Base-by-base conservation (phyloP, 2,797 vertebrate species). In the Echiichthys vipera region DNA sequence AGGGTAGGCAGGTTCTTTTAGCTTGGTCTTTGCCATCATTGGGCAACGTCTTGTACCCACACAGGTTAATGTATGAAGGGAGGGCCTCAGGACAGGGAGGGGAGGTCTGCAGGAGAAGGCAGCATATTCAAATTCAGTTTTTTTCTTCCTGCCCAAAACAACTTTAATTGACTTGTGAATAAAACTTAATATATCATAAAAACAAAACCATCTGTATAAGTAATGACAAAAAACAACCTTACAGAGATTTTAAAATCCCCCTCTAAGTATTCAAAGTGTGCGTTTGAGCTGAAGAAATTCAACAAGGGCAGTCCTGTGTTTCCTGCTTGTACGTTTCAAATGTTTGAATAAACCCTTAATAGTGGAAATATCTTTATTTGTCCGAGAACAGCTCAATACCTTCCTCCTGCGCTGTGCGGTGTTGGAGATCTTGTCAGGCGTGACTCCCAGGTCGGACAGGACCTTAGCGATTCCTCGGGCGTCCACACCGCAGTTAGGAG, bases 401-500 rank as follows among this genome's bases (percentile, higher is more conserved):
- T 99, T 99, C 96, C 98, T 99, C 93, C 97, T 96, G 84, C 97
- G 95, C 80, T 96, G 96, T 5, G 97, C 97, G 0, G 96, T 98
- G 89, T 96, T 98, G 87, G 97, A 97, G 91, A 99, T 99, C 90
- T 99, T 99, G 92, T 99, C 98, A 7, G 98, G 98, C 13, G 98
- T 99, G 83, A 99, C 97, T 7, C 98, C 98, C 42, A 99, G 96
- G 93, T 99, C 98, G 2, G 98, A 95, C 67, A 99, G 94, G 73
- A 99, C 98, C 93, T 99, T 99, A 57, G 98, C 98, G 36, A 99
- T 99, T 17, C 98, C 98, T 83, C 97, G 92, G 85, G 98, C 98
- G 36, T 99, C 98, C 84, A 99, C 98, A 0, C 98, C 98, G 17
- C 98, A 99, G 93, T 99, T 99, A 53, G 98, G 97, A 63, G 98